Evolutionary conservation across 1,140 invertebrate genomes (phyloP).

Genomic region (Tetramorium alpestre): DNA sequence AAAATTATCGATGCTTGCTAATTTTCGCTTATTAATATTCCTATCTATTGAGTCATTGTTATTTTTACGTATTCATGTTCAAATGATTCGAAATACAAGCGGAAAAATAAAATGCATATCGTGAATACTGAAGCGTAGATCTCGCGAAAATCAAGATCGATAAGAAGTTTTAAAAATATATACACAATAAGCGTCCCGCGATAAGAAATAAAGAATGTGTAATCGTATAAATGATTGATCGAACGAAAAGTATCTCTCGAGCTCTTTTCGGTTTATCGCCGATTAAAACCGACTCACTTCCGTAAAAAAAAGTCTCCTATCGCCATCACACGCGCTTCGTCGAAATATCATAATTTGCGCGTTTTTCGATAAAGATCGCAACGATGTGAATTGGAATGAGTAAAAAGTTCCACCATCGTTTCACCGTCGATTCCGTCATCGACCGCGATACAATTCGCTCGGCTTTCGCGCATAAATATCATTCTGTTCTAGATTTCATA

Average conservation of each 20-base stretch:
- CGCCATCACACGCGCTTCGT: neutral
- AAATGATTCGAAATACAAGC: neutral
- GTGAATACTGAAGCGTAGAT: neutral
- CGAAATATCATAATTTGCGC: neutral
- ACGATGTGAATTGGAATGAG: neutral
- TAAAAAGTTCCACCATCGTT: neutral
- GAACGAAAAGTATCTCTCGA: neutral
- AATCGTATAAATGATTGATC: neutral
- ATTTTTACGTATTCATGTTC: neutral
- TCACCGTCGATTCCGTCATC: conserved; percentile 2
- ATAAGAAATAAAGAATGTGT: neutral
- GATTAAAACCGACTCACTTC: neutral
- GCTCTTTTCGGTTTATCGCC: neutral
- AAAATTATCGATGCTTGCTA: neutral
- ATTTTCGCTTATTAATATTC: neutral
- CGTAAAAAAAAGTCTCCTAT: neutral
- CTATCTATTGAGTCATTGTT: neutral
- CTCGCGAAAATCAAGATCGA: neutral
- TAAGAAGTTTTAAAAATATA: neutral
- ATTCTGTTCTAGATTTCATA: conserved; percentile 26
- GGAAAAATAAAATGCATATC: neutral
- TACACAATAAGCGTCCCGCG: neutral
- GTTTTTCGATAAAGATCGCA: neutral
- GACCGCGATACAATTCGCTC: neutral
- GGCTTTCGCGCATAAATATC: neutral